phyloP scores from a whole-genome alignment of 2,888 invertebrate species.

The Lissonota sp. region DNA sequence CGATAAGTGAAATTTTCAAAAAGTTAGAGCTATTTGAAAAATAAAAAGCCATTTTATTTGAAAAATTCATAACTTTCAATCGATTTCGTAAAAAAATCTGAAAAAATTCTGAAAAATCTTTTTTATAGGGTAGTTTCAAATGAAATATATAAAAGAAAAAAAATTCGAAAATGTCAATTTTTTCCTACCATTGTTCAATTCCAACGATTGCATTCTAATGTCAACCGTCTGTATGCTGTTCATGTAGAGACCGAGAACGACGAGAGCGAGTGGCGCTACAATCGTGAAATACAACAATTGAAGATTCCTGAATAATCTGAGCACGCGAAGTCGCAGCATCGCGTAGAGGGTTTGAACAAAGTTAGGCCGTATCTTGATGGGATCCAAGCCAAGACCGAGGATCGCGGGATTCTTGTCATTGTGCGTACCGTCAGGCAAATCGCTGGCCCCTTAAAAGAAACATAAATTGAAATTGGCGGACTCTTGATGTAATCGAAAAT shows the following conservation, averaged over 20 bases:
- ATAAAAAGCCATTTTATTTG: too few relatives aligned
- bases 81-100: too few relatives aligned
- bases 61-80: too few relatives aligned
- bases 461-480: background rate
- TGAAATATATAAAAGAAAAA: background rate
- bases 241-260: slow-evolving; percentile 89
- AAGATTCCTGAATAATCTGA: slow-evolving; percentile 88
- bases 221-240: slow-evolving; percentile 87
- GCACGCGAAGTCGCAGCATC: slow-evolving; percentile 87
- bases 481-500: too few relatives aligned
- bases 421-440: slow-evolving; percentile 83
- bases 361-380: slow-evolving; percentile 87
- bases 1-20: too few relatives aligned
- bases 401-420: slow-evolving; percentile 85
- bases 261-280: slow-evolving; percentile 88
- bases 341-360: slow-evolving; percentile 88
- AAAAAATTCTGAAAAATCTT: too few relatives aligned
- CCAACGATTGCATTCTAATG: slow-evolving; percentile 87
- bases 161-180: background rate
- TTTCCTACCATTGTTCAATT: slow-evolving; percentile 85
- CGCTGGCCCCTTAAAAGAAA: slow-evolving; percentile 83
- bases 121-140: too few relatives aligned
- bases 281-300: slow-evolving; percentile 91
- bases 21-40: too few relatives aligned
- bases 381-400: slow-evolving; percentile 87